Evolutionary conservation across 2,113 vertebrate species (phyloP).

Genomic region (Leptobrachium leishanense): DNA sequence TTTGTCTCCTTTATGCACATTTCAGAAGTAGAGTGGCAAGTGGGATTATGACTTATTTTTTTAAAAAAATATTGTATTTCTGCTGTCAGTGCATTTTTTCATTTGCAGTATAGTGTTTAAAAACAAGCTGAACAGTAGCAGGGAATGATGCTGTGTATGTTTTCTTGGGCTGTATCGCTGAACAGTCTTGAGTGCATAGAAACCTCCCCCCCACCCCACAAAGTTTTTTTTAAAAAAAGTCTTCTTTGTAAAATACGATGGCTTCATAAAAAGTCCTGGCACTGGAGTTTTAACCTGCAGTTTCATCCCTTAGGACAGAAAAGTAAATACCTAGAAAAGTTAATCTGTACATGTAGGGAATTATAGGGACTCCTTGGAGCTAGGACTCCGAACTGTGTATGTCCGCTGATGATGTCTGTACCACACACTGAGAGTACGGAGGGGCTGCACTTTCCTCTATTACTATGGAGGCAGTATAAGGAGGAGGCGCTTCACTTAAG

Average conservation of each 20-base stretch:
- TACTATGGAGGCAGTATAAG: constrained; percentile 64
- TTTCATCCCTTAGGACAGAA: background rate
- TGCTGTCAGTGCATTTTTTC: background rate
- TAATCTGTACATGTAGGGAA: background rate
- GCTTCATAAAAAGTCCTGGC: constrained; percentile 2
- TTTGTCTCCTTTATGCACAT: background rate
- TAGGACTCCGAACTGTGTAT: constrained; percentile 14
- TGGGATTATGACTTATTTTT: too few species aligned
- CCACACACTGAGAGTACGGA: constrained; percentile 4
- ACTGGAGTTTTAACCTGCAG: constrained; percentile 1
- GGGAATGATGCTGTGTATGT: background rate
- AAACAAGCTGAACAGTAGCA: constrained; percentile 3
- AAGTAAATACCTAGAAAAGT: constrained; percentile 13
- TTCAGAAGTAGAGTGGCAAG: too few species aligned
- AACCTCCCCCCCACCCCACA: background rate
- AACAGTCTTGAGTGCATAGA: constrained; percentile 27
- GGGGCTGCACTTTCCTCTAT: constrained; percentile 14
- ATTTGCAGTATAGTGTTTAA: background rate
- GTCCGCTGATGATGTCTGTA: constrained; percentile 7
- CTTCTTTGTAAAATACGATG: background rate
- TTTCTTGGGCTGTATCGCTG: background rate
- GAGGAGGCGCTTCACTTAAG: constrained; percentile 72
- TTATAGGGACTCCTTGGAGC: background rate
- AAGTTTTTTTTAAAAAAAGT: background rate
- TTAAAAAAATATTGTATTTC: constrained; percentile 10